Percentiles rank a stretch among this genome's conserved stretches.
phyloP scores from a whole-genome alignment of 1,140 invertebrate species.

The Sitophilus oryzae region DNA sequence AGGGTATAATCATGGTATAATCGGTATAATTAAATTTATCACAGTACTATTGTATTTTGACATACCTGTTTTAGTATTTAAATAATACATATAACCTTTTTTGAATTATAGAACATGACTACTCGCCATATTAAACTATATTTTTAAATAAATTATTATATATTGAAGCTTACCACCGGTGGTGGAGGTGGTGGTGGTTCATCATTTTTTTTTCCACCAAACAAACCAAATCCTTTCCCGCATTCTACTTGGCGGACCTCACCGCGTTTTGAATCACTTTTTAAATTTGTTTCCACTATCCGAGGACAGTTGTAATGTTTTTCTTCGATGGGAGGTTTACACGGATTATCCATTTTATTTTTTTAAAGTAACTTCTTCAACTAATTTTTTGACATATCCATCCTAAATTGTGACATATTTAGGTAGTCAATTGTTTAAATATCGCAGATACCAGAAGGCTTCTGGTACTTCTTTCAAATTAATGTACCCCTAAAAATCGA shows the following conservation, averaged over 20 bases:
- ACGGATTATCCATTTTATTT: constrained; percentile 29
- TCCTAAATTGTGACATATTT: constrained; percentile 23
- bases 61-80: no score
- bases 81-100: no score
- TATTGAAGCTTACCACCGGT: background rate
- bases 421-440: constrained; percentile 24
- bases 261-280: constrained; percentile 17
- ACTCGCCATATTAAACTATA: no score
- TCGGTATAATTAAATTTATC: no score
- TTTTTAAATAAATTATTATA: background rate
- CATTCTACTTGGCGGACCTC: constrained; percentile 28
- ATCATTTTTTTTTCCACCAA: constrained; percentile 11
- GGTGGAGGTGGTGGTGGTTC: constrained; percentile 1
- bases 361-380: constrained; percentile 17
- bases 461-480: background rate
- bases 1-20: no score
- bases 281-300: constrained; percentile 19
- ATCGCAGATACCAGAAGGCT: background rate
- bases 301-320: constrained; percentile 25
- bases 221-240: constrained; percentile 18
- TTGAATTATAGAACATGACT: no score
- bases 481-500: background rate
- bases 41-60: no score
- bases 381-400: constrained; percentile 24
- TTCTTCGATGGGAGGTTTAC: constrained; percentile 26